Percentiles rank a stretch among this genome's conserved stretches.
These are phyloP conservation scores for Athene noctua DNA, from an alignment of 2,113 vertebrate genomes.

Conservation along the genomic window DNA sequence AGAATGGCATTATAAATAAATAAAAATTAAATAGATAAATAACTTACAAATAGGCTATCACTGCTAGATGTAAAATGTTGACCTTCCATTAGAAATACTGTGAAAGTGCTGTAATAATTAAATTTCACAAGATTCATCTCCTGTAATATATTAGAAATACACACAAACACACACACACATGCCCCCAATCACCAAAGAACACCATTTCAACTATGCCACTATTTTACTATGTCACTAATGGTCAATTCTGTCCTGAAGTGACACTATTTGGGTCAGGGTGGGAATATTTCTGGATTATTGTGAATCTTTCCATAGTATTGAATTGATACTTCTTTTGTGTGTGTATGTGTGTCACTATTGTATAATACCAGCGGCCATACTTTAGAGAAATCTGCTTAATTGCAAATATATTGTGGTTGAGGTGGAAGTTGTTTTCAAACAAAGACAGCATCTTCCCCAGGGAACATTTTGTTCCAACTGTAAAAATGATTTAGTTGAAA, in stretches of 20 bases:
- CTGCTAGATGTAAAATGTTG: neutral
- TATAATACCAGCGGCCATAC: neutral
- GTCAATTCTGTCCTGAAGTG: neutral
- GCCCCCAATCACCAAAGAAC: neutral
- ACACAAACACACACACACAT: too few species aligned
- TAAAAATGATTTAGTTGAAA: neutral
- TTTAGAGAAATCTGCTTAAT: neutral
- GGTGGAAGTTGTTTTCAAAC: neutral
- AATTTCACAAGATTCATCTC: neutral
- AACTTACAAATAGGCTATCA: neutral
- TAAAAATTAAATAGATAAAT: neutral
- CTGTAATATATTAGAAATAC: neutral
- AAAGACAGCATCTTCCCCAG: neutral
- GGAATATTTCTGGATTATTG: neutral
- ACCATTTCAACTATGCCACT: neutral
- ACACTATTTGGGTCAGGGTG: neutral
- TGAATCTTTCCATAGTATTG: neutral
- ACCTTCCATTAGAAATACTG: neutral
- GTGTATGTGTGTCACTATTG: neutral
- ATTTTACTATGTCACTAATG: neutral
- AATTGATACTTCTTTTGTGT: neutral
- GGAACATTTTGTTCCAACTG: neutral
- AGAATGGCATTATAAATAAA: neutral
- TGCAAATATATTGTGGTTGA: neutral
- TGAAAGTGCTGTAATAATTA: neutral